These are phyloP conservation scores for Lasioglossum vierecki DNA, from an alignment of 2,888 invertebrate genomes.

Conservation along the genomic window DNA sequence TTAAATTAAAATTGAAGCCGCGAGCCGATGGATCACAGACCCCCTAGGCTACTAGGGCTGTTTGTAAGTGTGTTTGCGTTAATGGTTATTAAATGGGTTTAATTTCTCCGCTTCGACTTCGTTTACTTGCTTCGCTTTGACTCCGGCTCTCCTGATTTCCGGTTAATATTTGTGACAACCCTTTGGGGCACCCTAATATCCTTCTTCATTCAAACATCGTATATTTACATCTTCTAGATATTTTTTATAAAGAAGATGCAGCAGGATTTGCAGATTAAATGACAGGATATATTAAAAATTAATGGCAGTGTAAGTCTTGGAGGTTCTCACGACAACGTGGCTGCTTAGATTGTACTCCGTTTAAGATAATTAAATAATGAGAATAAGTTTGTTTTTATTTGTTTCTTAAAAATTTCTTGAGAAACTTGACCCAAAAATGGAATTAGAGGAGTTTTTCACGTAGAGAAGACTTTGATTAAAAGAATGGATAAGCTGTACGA, in stretches of 20 bases:
- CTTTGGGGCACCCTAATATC: not conserved
- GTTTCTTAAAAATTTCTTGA: not conserved
- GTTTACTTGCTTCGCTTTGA: not conserved
- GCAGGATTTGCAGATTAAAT: too few relatives aligned
- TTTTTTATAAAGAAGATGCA: too few relatives aligned
- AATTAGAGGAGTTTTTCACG: not conserved
- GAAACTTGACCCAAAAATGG: not conserved
- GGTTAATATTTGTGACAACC: not conserved
- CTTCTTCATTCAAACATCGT: not conserved
- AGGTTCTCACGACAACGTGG: too few relatives aligned
- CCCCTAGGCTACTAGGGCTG: not conserved
- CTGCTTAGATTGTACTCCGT: too few relatives aligned
- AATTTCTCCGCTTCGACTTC: not conserved
- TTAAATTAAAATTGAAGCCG: slow-evolving; percentile 39
- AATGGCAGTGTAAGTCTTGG: too few relatives aligned
- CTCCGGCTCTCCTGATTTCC: not conserved
- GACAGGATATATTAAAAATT: too few relatives aligned
- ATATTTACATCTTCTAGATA: not conserved
- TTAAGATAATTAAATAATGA: too few relatives aligned
- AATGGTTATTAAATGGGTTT: not conserved
- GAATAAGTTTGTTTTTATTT: too few relatives aligned
- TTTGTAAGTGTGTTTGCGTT: not conserved
- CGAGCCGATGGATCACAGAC: not conserved
- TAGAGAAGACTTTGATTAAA: not conserved
- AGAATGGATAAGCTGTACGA: not conserved